phyloP scores from a whole-genome alignment of 2,113 vertebrate species.

The Danionella cerebrum region DNA sequence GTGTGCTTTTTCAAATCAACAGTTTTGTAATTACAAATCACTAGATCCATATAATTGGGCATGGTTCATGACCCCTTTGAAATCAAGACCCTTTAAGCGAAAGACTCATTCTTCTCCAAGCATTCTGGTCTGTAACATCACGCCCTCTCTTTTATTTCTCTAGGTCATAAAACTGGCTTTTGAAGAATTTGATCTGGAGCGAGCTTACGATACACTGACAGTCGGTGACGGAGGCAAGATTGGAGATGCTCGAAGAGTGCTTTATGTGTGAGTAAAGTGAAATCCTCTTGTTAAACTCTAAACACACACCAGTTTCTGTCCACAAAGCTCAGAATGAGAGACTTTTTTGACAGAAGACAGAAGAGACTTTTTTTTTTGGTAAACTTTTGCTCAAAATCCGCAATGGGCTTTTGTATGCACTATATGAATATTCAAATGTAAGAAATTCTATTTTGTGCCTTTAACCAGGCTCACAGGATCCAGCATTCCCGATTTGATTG shows the following conservation, averaged over 20 bases:
- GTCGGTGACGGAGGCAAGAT: conserved; percentile 95
- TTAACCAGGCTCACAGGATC: conserved; percentile 82
- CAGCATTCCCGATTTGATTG: conserved; percentile 94
- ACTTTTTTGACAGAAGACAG: no score
- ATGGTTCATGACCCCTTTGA: no score
- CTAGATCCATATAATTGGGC: no score
- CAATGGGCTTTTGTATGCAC: no score
- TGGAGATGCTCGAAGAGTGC: conserved; percentile 85
- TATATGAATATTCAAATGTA: neutral
- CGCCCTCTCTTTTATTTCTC: conserved; percentile 15
- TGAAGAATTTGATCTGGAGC: conserved; percentile 94
- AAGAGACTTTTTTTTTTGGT: no score
- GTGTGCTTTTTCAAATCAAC: no score
- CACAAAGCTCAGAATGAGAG: neutral
- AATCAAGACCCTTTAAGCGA: no score
- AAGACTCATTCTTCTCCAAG: neutral
- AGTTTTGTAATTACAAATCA: no score
- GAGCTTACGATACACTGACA: conserved; percentile 92
- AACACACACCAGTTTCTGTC: neutral
- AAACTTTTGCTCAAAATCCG: no score
- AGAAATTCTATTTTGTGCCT: conserved; percentile 6
- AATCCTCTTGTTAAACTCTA: neutral
- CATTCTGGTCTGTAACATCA: neutral
- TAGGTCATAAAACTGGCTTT: conserved; percentile 96
- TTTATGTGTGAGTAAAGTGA: conserved; percentile 85